Base-by-base conservation (phyloP, 2,888 invertebrate genomes). In the Tricholauxania praeusta region DNA sequence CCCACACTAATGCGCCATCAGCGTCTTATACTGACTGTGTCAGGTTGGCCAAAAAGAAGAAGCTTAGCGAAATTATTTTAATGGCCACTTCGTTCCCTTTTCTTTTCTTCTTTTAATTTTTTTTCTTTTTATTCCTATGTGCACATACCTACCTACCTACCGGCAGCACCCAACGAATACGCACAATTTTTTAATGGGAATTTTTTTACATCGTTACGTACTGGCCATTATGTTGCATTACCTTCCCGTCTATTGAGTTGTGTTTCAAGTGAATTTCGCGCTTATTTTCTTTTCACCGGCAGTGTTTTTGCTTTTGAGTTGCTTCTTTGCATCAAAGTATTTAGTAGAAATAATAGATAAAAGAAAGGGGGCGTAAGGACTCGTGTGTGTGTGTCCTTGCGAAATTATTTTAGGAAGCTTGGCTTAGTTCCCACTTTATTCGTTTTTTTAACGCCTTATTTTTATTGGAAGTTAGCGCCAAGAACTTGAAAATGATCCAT, bases 71-170 rank as follows among this genome's bases (percentile, higher is more conserved):
- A 81, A 79, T 82, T 82, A 79, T 81, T 81, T 82, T 81, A 81
- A 82, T 82, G 82, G 82, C 80, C 80, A 80, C 80, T 81, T 80
- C 78, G 78, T 76, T 77, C 77, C 74, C 75, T 76, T 75, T 75
- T 72, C 75, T 76, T 75, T 75, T 72, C 66, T 69, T 59, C 53
- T 32, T 15, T 68, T 68, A 76, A 74, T 71, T 71, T 48, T 67
- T 70, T 72, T 72, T 70, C 68, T 70, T 59, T 71, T 57, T 53
- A 51, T 49, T 57, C 49, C 28, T 63, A 28, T 28, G 28, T 28
- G 2, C 28, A 4, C 28, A 28, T 28, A 28, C 28, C 28, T 28
- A 28, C 4, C 28, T 28, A 28, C 28, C 28, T 28, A 28, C 28
- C 28, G 4, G 28, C 28, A 28, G 28, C 28, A 28, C 3, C 15